phyloP scores from a whole-genome alignment of 2,113 vertebrate genomes.

The Laticauda laticaudata region DNA sequence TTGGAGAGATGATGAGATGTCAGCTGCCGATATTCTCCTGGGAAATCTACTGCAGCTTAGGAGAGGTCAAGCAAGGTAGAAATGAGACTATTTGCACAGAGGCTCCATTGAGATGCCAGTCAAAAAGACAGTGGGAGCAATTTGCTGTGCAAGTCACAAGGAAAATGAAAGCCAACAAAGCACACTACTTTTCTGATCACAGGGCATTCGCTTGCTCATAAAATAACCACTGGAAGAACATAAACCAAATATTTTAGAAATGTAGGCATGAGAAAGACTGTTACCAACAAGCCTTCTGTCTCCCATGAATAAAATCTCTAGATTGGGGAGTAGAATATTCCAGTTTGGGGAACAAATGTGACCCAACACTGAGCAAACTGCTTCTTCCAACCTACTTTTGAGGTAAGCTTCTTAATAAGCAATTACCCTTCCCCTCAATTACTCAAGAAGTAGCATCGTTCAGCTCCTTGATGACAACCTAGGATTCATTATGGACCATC shows the following conservation, averaged over 20 bases:
- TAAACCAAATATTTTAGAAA: not conserved
- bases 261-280: not conserved
- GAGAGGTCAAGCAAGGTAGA: not conserved
- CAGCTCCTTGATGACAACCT: not conserved
- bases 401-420: not conserved
- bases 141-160: not conserved
- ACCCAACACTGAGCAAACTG: not conserved
- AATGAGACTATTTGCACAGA: not conserved
- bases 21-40: constrained; percentile 11
- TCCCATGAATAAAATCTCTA: not conserved
- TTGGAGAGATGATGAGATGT: not conserved
- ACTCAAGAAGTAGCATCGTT: not conserved
- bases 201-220: constrained; percentile 8
- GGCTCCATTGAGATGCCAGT: constrained; percentile 3
- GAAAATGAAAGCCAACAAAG: not conserved
- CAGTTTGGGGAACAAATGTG: not conserved
- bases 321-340: not conserved
- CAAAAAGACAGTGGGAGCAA: not conserved
- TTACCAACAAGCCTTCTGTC: not conserved
- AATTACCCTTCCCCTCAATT: not conserved
- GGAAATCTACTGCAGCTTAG: not conserved
- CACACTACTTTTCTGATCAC: not conserved
- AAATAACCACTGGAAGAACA: not conserved
- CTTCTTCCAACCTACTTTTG: not conserved
- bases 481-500: not conserved